Conservation (phyloP, 2,113 vertebrate genomes). For the zebrafish (Danio rerio) region GRCz12tu NC_133185.1:23087001-23087500, state of each 20-base stretch:
- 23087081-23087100: conserved; percentile 1
- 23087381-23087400: neutral
- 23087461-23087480: neutral
- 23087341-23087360: neutral
- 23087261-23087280: neutral
- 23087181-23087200: neutral
- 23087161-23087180: neutral
- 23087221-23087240: neutral
- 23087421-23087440: neutral
- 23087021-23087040: conserved; percentile 4
- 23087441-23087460: neutral
- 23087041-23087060: neutral
- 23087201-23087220: neutral
- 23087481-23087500: neutral
- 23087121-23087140: neutral
- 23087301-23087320: neutral
- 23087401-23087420: neutral
- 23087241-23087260: neutral
- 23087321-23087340: neutral
- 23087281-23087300: neutral
- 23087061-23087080: conserved; percentile 7
- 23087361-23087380: neutral
- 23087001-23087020: neutral
- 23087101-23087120: conserved; percentile 2
- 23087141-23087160: neutral